Conservation (phyloP, 2,888 invertebrate species). For the Adelphocoris suturalis region DNA sequence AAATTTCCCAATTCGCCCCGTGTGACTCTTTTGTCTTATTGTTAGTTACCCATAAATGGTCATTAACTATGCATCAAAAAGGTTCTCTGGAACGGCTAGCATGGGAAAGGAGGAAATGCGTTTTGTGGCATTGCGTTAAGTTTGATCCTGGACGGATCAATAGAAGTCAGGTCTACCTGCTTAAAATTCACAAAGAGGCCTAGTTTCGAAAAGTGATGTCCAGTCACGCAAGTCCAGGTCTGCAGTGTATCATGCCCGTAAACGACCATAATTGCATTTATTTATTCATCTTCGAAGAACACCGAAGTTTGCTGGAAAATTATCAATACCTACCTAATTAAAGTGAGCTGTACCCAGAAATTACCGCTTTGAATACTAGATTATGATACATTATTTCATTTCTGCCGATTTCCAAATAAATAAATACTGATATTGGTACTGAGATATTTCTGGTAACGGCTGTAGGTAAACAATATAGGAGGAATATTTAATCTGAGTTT, state of each 20-base stretch:
- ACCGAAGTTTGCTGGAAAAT: too few species aligned
- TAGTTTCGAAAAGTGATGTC: constrained; percentile 47
- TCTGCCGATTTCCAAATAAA: too few species aligned
- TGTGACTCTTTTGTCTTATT: background rate
- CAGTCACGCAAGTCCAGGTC: constrained; percentile 22
- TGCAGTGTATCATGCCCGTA: background rate
- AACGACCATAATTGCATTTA: too few species aligned
- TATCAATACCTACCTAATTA: too few species aligned
- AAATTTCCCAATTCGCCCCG: background rate
- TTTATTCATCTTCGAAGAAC: too few species aligned
- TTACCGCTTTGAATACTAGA: too few species aligned
- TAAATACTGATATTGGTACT: too few species aligned
- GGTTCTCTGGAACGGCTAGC: background rate
- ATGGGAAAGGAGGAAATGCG: constrained; percentile 53
- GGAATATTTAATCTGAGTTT: too few species aligned
- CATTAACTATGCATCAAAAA: constrained; percentile 3
- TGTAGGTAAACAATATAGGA: too few species aligned
- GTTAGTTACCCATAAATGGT: background rate
- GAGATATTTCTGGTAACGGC: too few species aligned
- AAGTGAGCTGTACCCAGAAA: too few species aligned
- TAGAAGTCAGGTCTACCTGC: constrained; percentile 14
- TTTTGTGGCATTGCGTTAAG: constrained; percentile 4
- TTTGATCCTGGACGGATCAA: background rate
- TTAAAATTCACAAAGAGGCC: constrained; percentile 65
- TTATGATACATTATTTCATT: too few species aligned